phyloP scores from a whole-genome alignment of 2,113 vertebrate species.

The Meriones unguiculatus region DNA sequence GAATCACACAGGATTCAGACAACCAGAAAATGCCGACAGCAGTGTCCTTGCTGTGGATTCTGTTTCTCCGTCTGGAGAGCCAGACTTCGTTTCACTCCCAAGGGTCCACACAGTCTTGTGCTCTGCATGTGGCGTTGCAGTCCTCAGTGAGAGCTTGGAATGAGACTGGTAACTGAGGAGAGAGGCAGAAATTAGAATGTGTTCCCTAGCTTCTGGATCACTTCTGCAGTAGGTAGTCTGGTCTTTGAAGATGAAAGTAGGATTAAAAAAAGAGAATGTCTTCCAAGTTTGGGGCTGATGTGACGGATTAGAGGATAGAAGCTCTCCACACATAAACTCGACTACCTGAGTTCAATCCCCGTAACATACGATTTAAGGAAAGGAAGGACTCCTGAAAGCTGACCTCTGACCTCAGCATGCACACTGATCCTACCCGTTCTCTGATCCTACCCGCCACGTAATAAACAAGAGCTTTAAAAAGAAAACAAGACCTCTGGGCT shows the following conservation, averaged over 20 bases:
- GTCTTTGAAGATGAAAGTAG: not conserved
- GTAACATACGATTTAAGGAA: not conserved
- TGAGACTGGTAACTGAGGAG: not conserved
- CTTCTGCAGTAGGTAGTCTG: not conserved
- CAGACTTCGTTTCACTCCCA: slow-evolving; percentile 13
- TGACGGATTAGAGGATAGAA: not conserved
- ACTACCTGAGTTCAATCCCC: not conserved
- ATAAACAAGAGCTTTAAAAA: not conserved
- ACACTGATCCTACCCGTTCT: not conserved
- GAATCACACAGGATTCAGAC: not conserved
- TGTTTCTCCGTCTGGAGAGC: not conserved
- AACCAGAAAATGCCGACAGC: not conserved
- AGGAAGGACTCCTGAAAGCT: not conserved
- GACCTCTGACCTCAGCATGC: not conserved
- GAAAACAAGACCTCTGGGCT: not conserved
- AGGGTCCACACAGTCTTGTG: not conserved
- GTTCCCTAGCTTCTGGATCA: not conserved
- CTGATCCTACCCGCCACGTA: not conserved
- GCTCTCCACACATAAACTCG: rapidly evolving
- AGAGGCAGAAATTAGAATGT: not conserved
- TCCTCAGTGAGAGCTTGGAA: not conserved
- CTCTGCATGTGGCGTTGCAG: not conserved
- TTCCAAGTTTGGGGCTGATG: not conserved
- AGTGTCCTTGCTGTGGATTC: not conserved
- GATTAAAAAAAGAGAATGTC: not conserved